Evolutionary conservation across 1,140 invertebrate species (phyloP).

Genomic region (Drosophila arizonae): DNA sequence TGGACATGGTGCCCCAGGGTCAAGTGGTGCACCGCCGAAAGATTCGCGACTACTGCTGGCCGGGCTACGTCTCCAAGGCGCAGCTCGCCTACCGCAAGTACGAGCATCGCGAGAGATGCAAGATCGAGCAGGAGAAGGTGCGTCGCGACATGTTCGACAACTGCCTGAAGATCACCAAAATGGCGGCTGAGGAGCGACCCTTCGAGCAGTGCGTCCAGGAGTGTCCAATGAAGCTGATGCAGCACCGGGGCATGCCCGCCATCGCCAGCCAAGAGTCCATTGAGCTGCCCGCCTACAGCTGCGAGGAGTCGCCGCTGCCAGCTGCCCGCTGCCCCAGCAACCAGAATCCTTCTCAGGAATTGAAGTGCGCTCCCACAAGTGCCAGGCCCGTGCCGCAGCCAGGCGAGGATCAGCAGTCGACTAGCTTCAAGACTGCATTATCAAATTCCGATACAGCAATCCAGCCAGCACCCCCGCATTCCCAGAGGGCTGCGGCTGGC

Average conservation of each 20-base stretch:
- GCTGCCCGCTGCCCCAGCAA: slow-evolving; percentile 23
- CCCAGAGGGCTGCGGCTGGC: neutral
- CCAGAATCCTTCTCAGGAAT: neutral
- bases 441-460: no score
- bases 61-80: slow-evolving; percentile 55
- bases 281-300: slow-evolving; percentile 17
- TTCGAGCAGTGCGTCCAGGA: slow-evolving; percentile 23
- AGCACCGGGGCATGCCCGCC: slow-evolving; percentile 25
- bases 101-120: slow-evolving; percentile 56
- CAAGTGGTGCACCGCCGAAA: slow-evolving; percentile 36
- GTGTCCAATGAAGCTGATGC: neutral
- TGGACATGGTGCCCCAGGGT: slow-evolving; percentile 47
- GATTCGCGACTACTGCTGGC: slow-evolving; percentile 58
- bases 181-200: slow-evolving; percentile 52
- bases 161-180: slow-evolving; percentile 56
- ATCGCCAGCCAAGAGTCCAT: slow-evolving; percentile 4
- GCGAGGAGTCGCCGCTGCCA: slow-evolving; percentile 14
- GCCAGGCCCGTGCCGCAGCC: no score
- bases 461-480: neutral
- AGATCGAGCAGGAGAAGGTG: slow-evolving; percentile 21
- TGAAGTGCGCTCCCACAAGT: no score
- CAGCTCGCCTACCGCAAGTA: slow-evolving; percentile 61
- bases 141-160: slow-evolving; percentile 53
- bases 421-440: no score
- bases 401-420: no score